Percentiles rank a stretch among this genome's conserved stretches.
phyloP scores from a whole-genome alignment of 2,797 vertebrate genomes.

The Betta splendens region DNA sequence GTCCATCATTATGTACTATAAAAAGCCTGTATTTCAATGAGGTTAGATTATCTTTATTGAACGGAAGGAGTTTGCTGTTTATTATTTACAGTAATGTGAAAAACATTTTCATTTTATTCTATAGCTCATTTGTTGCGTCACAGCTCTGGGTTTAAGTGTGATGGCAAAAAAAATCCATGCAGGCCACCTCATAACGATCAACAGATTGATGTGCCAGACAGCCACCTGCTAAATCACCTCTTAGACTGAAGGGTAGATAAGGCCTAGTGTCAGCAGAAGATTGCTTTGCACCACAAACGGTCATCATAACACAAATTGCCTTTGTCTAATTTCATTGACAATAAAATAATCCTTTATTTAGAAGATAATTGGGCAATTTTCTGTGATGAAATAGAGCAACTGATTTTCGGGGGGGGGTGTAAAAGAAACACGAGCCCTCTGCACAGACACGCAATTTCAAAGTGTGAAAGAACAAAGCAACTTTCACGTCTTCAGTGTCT shows the following conservation, averaged over 20 bases:
- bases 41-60: background rate
- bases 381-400: conserved; percentile 35
- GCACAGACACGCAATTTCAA: conserved; percentile 29
- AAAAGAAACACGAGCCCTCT: conserved; percentile 6
- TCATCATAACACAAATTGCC: conserved; percentile 56
- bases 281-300: conserved; percentile 55
- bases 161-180: conserved; percentile 12
- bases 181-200: conserved; percentile 3
- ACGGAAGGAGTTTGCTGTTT: background rate
- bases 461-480: conserved; percentile 33
- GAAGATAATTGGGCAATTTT: conserved; percentile 60
- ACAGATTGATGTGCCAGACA: conserved; percentile 25
- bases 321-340: conserved; percentile 50
- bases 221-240: conserved; percentile 50
- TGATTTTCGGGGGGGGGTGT: conserved; percentile 31
- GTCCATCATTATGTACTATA: too few species aligned
- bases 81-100: conserved; percentile 21
- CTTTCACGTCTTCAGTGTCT: conserved; percentile 24
- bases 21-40: background rate
- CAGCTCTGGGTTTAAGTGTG: conserved; percentile 3
- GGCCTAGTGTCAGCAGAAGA: conserved; percentile 36
- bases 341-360: conserved; percentile 56
- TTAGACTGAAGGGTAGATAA: conserved; percentile 23
- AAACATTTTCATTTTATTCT: conserved; percentile 9
- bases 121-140: conserved; percentile 25